Evolutionary conservation across 1,140 invertebrate genomes (phyloP).

Genomic region (Trichogramma pretiosum): DNA sequence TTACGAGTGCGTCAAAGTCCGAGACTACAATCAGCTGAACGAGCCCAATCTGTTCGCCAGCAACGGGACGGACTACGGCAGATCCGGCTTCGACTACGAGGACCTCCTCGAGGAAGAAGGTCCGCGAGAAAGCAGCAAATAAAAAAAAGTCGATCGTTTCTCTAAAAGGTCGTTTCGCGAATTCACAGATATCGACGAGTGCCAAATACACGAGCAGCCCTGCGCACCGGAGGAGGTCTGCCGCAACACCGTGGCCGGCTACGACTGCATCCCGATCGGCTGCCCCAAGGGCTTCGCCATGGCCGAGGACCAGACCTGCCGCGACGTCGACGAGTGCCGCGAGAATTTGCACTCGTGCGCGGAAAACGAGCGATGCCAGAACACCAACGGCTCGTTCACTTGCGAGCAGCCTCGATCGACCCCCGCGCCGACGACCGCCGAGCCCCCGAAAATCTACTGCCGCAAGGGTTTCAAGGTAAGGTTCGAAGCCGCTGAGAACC

Average conservation of each 20-base stretch:
- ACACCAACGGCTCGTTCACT: slow-evolving; percentile 64
- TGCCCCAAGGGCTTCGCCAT: slow-evolving; percentile 33
- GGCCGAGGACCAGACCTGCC: slow-evolving; percentile 45
- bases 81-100: background rate
- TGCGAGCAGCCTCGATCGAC: slow-evolving; percentile 49
- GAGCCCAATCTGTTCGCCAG: background rate
- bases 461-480: slow-evolving; percentile 12
- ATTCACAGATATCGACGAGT: slow-evolving; percentile 69
- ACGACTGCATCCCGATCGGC: slow-evolving; percentile 22
- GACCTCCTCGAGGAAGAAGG: slow-evolving; percentile 2
- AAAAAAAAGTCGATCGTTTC: slow-evolving; percentile 1
- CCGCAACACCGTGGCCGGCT: slow-evolving; percentile 50
- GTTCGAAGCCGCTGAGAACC: too few species aligned
- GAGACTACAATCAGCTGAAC: background rate
- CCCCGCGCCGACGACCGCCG: background rate
- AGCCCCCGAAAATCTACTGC: background rate
- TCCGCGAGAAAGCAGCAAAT: slow-evolving; percentile 13
- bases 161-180: too few species aligned
- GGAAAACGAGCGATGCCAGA: slow-evolving; percentile 63
- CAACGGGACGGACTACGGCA: background rate
- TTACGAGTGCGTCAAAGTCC: slow-evolving; percentile 35
- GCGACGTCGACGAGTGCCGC: slow-evolving; percentile 67
- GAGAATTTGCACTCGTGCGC: slow-evolving; percentile 51
- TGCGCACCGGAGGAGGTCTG: slow-evolving; percentile 54
- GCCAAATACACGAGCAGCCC: slow-evolving; percentile 50